A percentile compares a stretch with the other conserved stretches of the same genome.
Evolutionary conservation across 2,113 vertebrate genomes (phyloP).

Genomic region (Neolamprologus hecqui): DNA sequence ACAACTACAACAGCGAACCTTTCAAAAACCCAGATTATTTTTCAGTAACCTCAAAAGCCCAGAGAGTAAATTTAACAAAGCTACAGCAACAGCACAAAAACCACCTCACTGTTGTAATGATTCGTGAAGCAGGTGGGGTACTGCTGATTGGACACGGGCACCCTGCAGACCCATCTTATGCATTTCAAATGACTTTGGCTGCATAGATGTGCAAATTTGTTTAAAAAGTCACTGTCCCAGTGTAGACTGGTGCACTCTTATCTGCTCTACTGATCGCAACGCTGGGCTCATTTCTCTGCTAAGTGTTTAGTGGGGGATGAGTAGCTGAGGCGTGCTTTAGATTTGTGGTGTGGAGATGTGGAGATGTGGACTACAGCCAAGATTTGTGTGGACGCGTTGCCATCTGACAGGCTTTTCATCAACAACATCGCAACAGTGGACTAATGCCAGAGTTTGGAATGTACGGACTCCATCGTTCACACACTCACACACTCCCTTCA

Average conservation of each 20-base stretch:
- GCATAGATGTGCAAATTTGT: background rate
- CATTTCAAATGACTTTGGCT: conserved; percentile 43
- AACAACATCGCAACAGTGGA: background rate
- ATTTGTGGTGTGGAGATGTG: background rate
- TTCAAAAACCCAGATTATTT: background rate
- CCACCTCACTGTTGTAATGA: background rate
- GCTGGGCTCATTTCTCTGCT: background rate
- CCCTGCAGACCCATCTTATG: conserved; percentile 15
- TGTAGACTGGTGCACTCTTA: background rate
- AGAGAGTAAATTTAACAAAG: background rate
- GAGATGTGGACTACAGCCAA: background rate
- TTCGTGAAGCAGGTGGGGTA: background rate
- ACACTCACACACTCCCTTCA: background rate
- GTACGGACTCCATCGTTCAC: background rate
- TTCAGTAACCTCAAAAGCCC: background rate
- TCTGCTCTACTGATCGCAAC: background rate
- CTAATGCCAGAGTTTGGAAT: conserved; percentile 4
- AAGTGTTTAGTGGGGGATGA: background rate
- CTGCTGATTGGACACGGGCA: conserved; percentile 8
- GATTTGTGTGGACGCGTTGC: background rate
- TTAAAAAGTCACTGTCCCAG: background rate
- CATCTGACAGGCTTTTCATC: conserved; percentile 25
- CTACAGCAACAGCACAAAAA: background rate
- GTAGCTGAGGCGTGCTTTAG: background rate
- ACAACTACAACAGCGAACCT: background rate